Percentiles rank a stretch among this genome's conserved stretches.
These are phyloP conservation scores for Idaea straminata DNA, from an alignment of 2,888 invertebrate species.

Conservation along the genomic window DNA sequence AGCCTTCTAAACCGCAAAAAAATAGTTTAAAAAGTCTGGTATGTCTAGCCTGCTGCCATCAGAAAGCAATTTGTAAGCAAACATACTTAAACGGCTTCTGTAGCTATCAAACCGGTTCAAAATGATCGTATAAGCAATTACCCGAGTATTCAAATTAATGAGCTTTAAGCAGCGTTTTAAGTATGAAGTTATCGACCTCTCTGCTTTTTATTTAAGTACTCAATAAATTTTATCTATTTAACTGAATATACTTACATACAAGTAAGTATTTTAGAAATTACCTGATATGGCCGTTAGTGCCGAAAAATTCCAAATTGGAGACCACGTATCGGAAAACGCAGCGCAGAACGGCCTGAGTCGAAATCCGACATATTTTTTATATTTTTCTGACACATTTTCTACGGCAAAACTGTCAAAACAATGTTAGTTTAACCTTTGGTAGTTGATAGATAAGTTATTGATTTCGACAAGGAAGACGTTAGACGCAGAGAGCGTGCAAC, in stretches of 20 bases:
- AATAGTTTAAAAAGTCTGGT: not conserved
- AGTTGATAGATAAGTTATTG: no score
- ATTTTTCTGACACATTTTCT: no score
- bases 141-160: not conserved
- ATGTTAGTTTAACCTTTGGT: no score
- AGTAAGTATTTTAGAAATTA: not conserved
- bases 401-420: no score
- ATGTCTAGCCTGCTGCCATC: not conserved
- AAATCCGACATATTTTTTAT: no score
- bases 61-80: not conserved
- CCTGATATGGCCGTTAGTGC: no score
- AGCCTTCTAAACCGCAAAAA: not conserved
- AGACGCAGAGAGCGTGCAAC: no score
- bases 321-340: no score
- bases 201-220: not conserved
- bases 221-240: not conserved
- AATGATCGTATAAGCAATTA: not conserved
- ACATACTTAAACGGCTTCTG: not conserved
- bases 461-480: no score
- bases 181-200: not conserved
- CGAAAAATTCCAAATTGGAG: no score
- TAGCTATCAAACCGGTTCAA: not conserved
- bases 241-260: not conserved
- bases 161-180: not conserved
- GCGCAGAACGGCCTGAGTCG: no score